Conservation (phyloP, 2,113 vertebrate genomes). For the Galemys pyrenaicus region DNA sequence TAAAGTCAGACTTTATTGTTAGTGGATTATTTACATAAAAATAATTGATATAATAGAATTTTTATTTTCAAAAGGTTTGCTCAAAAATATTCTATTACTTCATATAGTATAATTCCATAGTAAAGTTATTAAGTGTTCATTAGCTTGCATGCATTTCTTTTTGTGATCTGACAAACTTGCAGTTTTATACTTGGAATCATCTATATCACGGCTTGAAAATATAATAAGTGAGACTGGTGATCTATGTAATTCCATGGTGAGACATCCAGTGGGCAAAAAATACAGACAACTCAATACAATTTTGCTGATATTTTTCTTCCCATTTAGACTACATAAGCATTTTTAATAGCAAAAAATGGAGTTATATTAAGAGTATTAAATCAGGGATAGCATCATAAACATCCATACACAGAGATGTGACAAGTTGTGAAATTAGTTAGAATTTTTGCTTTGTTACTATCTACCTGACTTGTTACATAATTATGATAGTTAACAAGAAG, state of each 20-base stretch:
- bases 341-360: neutral
- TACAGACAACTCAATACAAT: neutral
- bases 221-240: neutral
- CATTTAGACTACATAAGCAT: neutral
- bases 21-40: neutral
- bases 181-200: neutral
- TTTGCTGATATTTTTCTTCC: neutral
- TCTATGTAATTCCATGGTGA: neutral
- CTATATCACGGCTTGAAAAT: neutral
- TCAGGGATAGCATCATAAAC: neutral
- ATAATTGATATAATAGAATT: neutral
- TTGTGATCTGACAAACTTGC: neutral
- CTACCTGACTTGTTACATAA: neutral
- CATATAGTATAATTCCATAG: neutral
- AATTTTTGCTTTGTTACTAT: neutral
- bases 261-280: constrained; percentile 11
- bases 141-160: neutral
- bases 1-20: neutral
- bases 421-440: neutral
- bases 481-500: neutral
- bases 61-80: neutral
- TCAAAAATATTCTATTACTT: neutral
- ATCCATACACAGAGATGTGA: neutral
- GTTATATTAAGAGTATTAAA: neutral
- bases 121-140: neutral